Base-by-base conservation (phyloP, 1,140 invertebrate genomes). In the Ceratina japonica region DNA sequence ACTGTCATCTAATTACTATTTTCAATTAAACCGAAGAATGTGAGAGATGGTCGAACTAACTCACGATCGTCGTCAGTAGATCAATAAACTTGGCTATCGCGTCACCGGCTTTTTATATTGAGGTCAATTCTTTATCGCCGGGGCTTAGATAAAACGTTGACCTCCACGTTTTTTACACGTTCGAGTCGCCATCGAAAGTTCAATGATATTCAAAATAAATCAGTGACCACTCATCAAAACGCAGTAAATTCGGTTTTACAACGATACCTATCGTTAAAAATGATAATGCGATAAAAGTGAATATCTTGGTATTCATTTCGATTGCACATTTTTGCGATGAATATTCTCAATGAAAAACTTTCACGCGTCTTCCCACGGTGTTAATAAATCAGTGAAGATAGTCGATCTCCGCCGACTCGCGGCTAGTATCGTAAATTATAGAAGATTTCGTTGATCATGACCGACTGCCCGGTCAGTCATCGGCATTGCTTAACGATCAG, bases 401-500 rank as follows among this genome's bases (percentile, higher is more conserved):
- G 16, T 65, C 72, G n/a, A 37, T 75, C 51, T 72, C 10, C 10
- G 49, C 0, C 18, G 37, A 7, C 44, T 22, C 51, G 4, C 8
- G 51, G 18, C 52, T 7, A 2, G 22, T 52, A 24, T 15, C 63
- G 31, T 56, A 66, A 22, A 24, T 65, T 16, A 56, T n/a, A 22
- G 12, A 15, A 66, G 31, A 56, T 27, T 44, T 27, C 20, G 63
- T 63, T 58, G 52, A 58, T 75, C 62, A 58, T 37, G 62, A 58
- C 62, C 51, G 49, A n/a, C 27, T 54, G 2, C 1, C 18, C 24
- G 49, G 54, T 22, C 31, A 24, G 13, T 58, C 52, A 44, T 54
- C 51, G 16, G 20, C 15, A 75, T 75, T 75, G 63, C 73, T 75
- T 31, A 66, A 75, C 20, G 49, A 44, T 10, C 31, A 66, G 54